A percentile compares a stretch with the other conserved stretches of the same genome.
These are phyloP conservation scores for Dysidea cf. avara DNA, from an alignment of 37 sponge, comb jelly and placozoan species.

Conservation along the genomic window DNA sequence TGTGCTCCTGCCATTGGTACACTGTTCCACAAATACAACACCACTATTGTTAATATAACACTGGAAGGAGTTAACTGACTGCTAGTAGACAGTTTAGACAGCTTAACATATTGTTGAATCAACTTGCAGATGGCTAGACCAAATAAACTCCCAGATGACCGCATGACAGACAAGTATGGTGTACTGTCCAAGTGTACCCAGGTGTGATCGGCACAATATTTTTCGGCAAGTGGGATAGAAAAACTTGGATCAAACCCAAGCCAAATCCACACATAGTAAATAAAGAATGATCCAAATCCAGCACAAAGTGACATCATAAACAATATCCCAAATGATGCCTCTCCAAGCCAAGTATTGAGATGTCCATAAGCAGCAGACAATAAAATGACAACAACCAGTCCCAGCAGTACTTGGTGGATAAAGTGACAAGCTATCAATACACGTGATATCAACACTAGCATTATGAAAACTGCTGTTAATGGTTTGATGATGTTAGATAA, in stretches of 20 bases:
- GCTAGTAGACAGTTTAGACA: too few species aligned
- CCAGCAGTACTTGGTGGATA: conserved; percentile 1
- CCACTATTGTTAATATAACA: too few species aligned
- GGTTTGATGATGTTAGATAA: too few species aligned
- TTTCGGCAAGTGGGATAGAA: conserved; percentile 15
- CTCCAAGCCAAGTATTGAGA: not conserved
- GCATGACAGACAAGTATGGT: conserved; percentile 6
- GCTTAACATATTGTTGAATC: too few species aligned
- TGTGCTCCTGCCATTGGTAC: too few species aligned
- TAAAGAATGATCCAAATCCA: not conserved
- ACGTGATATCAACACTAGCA: not conserved
- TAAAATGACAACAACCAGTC: not conserved
- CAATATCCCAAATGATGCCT: too few species aligned
- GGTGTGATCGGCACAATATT: not conserved
- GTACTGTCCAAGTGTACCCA: conserved; percentile 18
- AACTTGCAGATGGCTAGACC: conserved; percentile 1
- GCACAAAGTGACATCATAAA: not conserved
- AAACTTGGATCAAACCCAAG: conserved; percentile 15
- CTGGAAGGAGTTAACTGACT: too few species aligned
- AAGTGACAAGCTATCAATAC: conserved; percentile 14
- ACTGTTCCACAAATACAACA: too few species aligned
- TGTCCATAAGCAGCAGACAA: not conserved
- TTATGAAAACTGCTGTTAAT: too few species aligned
- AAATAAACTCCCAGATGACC: conserved; percentile 4
- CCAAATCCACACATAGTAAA: not conserved